These are phyloP conservation scores for Crotalus tigris DNA, from an alignment of 2,113 vertebrate species.

Conservation along the genomic window DNA sequence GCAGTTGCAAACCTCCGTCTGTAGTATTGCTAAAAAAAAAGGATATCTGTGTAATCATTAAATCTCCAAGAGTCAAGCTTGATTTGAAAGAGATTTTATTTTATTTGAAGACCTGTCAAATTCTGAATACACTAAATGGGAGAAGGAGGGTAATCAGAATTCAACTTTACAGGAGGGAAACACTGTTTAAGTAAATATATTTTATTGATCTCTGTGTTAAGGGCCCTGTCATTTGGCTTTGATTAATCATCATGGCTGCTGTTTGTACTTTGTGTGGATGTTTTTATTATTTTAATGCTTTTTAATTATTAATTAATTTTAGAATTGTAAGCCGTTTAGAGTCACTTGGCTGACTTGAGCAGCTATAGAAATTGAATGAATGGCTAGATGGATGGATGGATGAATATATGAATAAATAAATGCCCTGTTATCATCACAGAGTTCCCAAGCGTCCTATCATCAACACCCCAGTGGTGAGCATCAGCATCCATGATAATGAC, in stretches of 20 bases:
- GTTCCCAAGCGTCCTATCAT: slow-evolving; percentile 93
- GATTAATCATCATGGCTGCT: neutral
- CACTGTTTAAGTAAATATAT: neutral
- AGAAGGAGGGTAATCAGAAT: neutral
- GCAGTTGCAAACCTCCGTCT: neutral
- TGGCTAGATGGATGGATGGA: neutral
- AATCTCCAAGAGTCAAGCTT: neutral
- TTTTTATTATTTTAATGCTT: neutral
- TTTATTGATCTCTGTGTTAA: neutral
- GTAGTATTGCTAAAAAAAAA: neutral
- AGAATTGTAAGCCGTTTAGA: neutral
- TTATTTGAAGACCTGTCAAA: neutral
- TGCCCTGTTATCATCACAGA: slow-evolving; percentile 53
- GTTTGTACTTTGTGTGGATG: neutral
- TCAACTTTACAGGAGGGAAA: neutral
- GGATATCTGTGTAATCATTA: neutral
- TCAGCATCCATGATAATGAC: slow-evolving; percentile 81
- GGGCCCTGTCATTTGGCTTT: neutral
- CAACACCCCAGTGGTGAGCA: slow-evolving; percentile 91
- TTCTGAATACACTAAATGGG: neutral
- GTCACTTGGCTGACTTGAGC: neutral
- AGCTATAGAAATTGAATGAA: neutral
- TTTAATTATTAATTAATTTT: neutral
- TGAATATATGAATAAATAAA: neutral
- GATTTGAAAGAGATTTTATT: neutral